Percentiles rank a stretch among this genome's conserved stretches.
Evolutionary conservation across 1,140 invertebrate species (phyloP).

Genomic region (Whitmania pigra): DNA sequence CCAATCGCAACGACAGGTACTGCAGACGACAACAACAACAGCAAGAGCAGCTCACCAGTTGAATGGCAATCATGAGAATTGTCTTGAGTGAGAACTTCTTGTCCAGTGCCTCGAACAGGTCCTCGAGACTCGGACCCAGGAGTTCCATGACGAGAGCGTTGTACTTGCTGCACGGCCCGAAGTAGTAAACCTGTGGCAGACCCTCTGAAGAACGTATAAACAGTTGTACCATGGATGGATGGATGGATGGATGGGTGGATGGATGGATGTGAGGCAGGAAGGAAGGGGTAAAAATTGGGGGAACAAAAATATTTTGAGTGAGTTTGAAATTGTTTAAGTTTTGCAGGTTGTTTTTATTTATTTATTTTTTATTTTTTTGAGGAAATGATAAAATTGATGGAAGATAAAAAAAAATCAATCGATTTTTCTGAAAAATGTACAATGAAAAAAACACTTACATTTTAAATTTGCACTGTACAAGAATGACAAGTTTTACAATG

Average conservation of each 20-base stretch:
- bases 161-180: slow-evolving; percentile 97
- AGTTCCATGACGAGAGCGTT: slow-evolving; percentile 99
- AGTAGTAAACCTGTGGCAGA: slow-evolving; percentile 96
- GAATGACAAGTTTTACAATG: too few species aligned
- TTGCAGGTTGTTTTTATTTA: too few species aligned
- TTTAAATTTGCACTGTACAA: too few species aligned
- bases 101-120: slow-evolving; percentile 97
- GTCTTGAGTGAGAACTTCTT: slow-evolving; percentile 96
- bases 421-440: too few species aligned
- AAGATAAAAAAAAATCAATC: too few species aligned
- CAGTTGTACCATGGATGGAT: neutral
- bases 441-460: too few species aligned
- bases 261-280: neutral
- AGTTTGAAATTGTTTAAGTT: too few species aligned
- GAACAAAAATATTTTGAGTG: too few species aligned
- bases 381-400: too few species aligned
- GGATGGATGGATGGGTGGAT: neutral
- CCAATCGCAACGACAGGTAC: neutral
- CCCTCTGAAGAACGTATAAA: slow-evolving; percentile 70
- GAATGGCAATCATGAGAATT: slow-evolving; percentile 93
- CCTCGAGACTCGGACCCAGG: slow-evolving; percentile 93
- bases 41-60: slow-evolving; percentile 94
- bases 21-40: slow-evolving; percentile 35
- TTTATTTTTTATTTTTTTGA: too few species aligned
- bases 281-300: too few species aligned